Evolutionary conservation across 2,797 vertebrate species (phyloP).

Genomic region (Karalla daura): DNA sequence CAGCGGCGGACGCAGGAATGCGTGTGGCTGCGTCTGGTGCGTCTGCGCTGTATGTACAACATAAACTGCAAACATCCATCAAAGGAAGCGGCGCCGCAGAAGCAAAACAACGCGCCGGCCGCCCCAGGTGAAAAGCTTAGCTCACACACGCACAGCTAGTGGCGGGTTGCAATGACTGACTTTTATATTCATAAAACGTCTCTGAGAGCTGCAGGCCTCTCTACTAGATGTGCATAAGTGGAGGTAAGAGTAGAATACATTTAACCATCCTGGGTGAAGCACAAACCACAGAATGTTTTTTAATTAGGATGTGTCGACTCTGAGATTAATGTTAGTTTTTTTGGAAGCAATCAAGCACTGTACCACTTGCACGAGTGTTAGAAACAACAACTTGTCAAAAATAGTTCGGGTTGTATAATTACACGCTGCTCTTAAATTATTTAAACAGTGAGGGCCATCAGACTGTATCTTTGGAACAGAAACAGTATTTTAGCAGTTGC

Average conservation of each 20-base stretch:
- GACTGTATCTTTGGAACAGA: not conserved
- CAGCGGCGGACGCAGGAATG: slow-evolving; percentile 62
- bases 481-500: not conserved
- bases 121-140: slow-evolving; percentile 17
- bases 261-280: too few relatives aligned
- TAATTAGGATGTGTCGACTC: too few relatives aligned
- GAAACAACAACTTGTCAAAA: not conserved
- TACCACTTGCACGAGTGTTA: too few relatives aligned
- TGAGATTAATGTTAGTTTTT: too few relatives aligned
- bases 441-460: not conserved
- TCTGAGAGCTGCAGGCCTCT: slow-evolving; percentile 14
- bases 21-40: slow-evolving; percentile 53
- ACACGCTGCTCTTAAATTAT: not conserved
- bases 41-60: slow-evolving; percentile 55
- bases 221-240: not conserved
- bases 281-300: too few relatives aligned
- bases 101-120: slow-evolving; percentile 39
- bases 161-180: not conserved
- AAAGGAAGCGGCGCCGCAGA: slow-evolving; percentile 44
- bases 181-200: slow-evolving; percentile 4
- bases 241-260: not conserved
- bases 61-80: slow-evolving; percentile 65
- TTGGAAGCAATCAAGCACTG: too few relatives aligned
- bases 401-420: not conserved
- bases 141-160: slow-evolving; percentile 16